Evolutionary conservation across 1,140 invertebrate species (phyloP).

Genomic region (Drosophila ercepeae): DNA sequence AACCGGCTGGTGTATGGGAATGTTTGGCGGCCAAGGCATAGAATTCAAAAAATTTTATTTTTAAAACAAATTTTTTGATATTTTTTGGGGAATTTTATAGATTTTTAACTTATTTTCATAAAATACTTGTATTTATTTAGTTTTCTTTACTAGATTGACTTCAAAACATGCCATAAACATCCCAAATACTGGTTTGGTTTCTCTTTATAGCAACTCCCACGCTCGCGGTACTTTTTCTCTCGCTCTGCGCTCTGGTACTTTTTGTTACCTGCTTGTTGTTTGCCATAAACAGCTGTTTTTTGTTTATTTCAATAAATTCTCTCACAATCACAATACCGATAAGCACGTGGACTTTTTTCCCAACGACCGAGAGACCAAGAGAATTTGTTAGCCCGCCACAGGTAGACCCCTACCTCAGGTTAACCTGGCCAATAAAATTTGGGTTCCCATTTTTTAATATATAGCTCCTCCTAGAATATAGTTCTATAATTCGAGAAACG

Average conservation of each 20-base stretch:
- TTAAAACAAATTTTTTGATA: too few species aligned
- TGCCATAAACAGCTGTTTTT: slow-evolving; percentile 69
- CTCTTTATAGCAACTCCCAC: slow-evolving; percentile 31
- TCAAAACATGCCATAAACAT: slow-evolving; percentile 17
- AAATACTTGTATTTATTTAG: too few species aligned
- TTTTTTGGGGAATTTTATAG: too few species aligned
- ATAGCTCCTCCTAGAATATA: background rate
- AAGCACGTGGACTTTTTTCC: slow-evolving; percentile 71
- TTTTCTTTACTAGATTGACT: background rate
- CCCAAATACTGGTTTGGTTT: background rate
- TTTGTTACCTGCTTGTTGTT: background rate
- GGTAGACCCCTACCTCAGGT: slow-evolving; percentile 27
- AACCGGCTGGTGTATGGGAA: slow-evolving; percentile 29
- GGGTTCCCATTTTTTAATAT: too few species aligned
- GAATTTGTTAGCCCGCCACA: slow-evolving; percentile 42
- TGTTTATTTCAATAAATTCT: slow-evolving; percentile 73
- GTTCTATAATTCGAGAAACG: background rate
- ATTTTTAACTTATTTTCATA: too few species aligned
- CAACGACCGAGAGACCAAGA: background rate
- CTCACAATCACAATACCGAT: slow-evolving; percentile 54
- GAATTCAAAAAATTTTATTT: background rate
- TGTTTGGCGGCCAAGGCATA: background rate
- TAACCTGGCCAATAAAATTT: background rate
- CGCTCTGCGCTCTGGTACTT: slow-evolving; percentile 16
- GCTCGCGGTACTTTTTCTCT: background rate